Evolutionary conservation across 92 coral and sea anemone genomes (phyloP).

Genomic region (Actinostola sp.): DNA sequence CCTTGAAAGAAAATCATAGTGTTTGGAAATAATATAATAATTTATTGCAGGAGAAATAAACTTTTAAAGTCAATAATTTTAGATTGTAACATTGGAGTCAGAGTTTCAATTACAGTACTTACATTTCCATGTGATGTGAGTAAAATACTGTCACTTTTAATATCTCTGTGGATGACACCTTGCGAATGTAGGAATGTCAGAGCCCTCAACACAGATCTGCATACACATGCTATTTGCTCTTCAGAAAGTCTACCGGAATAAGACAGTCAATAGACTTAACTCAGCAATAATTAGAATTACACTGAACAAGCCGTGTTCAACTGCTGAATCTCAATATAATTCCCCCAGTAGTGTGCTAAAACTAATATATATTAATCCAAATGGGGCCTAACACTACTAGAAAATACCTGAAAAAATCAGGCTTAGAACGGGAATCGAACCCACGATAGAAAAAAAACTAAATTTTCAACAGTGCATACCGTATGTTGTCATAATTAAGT

Average conservation of each 20-base stretch:
- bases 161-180: constrained; percentile 97
- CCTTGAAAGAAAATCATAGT: constrained; percentile 36
- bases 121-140: constrained; percentile 94
- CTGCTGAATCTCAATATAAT: too few species aligned
- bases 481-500: too few species aligned
- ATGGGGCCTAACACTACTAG: too few species aligned
- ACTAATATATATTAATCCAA: too few species aligned
- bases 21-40: background rate
- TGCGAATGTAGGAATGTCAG: constrained; percentile 95
- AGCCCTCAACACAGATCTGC: constrained; percentile 89
- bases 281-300: background rate
- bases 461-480: too few species aligned
- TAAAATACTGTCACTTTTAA: constrained; percentile 96
- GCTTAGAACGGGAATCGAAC: too few species aligned
- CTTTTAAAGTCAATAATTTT: background rate
- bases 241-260: constrained; percentile 67
- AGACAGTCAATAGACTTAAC: background rate
- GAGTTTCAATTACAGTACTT: constrained; percentile 1
- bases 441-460: too few species aligned
- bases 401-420: too few species aligned
- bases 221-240: constrained; percentile 96
- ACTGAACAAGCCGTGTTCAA: too few species aligned
- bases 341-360: too few species aligned
- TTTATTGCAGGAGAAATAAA: background rate
- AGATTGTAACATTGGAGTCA: background rate